phyloP scores from a whole-genome alignment of 2,797 vertebrate genomes.

The Melanotaenia boesemani region DNA sequence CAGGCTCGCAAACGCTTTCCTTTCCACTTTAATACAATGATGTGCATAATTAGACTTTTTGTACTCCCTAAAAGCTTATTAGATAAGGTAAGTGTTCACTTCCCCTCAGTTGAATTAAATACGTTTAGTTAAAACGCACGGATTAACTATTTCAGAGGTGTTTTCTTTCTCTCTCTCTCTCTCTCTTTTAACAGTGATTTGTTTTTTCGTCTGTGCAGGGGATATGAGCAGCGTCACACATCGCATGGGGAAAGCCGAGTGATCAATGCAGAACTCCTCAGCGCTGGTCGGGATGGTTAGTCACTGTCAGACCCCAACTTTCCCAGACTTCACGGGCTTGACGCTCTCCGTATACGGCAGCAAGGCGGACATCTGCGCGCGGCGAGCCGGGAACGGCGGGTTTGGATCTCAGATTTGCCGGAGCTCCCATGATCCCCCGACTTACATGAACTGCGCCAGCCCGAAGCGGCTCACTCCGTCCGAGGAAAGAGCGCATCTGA shows the following conservation, averaged over 20 bases:
- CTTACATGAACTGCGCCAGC: slow-evolving; percentile 64
- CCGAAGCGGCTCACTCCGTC: slow-evolving; percentile 59
- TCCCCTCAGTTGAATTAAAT: neutral
- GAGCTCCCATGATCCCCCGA: slow-evolving; percentile 59
- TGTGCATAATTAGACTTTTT: slow-evolving; percentile 41
- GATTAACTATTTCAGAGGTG: neutral
- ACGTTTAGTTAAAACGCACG: neutral
- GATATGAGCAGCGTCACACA: slow-evolving; percentile 60
- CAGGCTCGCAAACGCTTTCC: slow-evolving; percentile 46
- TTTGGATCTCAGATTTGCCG: slow-evolving; percentile 70
- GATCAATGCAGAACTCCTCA: slow-evolving; percentile 80
- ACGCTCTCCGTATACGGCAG: slow-evolving; percentile 79
- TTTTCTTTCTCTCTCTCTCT: neutral
- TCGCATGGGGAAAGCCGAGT: slow-evolving; percentile 62
- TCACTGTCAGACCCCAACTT: slow-evolving; percentile 79
- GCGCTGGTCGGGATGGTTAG: slow-evolving; percentile 84
- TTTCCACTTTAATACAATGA: slow-evolving; percentile 62
- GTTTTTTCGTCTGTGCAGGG: slow-evolving; percentile 60
- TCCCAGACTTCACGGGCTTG: slow-evolving; percentile 79
- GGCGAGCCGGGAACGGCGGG: slow-evolving; percentile 63
- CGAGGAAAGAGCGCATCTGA: slow-evolving; percentile 73
- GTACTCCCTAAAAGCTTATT: slow-evolving; percentile 35
- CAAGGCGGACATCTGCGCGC: slow-evolving; percentile 79
- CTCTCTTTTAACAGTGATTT: slow-evolving; percentile 17
- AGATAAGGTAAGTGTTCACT: slow-evolving; percentile 70